phyloP scores from a whole-genome alignment of 2,888 invertebrate species.

The Melanostoma scalare region DNA sequence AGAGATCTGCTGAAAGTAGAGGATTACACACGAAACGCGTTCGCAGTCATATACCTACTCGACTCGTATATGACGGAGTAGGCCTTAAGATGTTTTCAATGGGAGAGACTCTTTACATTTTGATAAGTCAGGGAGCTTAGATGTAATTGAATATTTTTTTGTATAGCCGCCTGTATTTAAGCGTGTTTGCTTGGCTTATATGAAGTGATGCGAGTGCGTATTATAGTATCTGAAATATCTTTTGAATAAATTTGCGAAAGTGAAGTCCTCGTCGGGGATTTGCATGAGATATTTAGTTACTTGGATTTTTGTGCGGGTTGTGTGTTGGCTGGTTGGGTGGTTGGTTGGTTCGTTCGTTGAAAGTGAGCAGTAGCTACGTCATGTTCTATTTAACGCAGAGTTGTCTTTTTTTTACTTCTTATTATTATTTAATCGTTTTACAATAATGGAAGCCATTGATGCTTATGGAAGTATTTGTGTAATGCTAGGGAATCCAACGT shows the following conservation, averaged over 20 bases:
- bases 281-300: slow-evolving; percentile 40
- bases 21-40: slow-evolving; percentile 55
- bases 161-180: slow-evolving; percentile 58
- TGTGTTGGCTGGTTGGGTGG: too few species aligned
- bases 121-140: slow-evolving; percentile 65
- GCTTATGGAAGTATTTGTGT: too few species aligned
- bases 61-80: slow-evolving; percentile 11
- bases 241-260: slow-evolving; percentile 53
- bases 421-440: too few species aligned
- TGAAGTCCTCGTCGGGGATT: slow-evolving; percentile 36
- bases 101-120: slow-evolving; percentile 33
- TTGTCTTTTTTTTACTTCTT: too few species aligned
- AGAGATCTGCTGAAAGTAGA: slow-evolving; percentile 50
- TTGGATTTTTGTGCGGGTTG: too few species aligned
- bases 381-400: too few species aligned
- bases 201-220: slow-evolving; percentile 52
- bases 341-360: too few species aligned
- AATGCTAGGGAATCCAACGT: too few species aligned
- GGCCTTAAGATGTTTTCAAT: slow-evolving; percentile 62
- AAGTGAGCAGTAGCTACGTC: too few species aligned
- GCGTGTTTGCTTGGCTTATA: slow-evolving; percentile 60
- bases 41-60: neutral
- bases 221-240: slow-evolving; percentile 31
- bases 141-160: slow-evolving; percentile 68
- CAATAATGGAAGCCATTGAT: too few species aligned